These are phyloP conservation scores for Acipenser ruthenus DNA, from an alignment of 2,797 vertebrate genomes.

Conservation along the genomic window DNA sequence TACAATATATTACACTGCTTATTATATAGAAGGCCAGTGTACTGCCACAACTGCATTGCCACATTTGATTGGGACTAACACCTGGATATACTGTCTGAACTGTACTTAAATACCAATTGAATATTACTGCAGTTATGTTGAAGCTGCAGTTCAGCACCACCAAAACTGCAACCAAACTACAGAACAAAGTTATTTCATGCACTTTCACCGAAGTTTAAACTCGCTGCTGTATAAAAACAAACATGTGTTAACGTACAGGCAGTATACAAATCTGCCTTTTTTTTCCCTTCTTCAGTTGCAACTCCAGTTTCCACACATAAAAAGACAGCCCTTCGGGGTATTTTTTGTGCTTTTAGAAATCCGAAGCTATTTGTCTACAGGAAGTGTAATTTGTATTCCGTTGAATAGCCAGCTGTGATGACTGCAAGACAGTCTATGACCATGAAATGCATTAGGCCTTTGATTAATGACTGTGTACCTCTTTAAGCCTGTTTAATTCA, in stretches of 20 bases:
- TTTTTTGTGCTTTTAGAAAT: neutral
- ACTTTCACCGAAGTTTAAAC: neutral
- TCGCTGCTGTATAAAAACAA: neutral
- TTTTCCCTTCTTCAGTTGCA: too few relatives aligned
- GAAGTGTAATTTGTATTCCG: neutral
- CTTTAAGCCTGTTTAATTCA: slow-evolving; percentile 12
- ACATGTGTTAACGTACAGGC: neutral
- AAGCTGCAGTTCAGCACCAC: too few relatives aligned
- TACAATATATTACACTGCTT: too few relatives aligned
- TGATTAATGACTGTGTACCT: neutral
- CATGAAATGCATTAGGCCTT: slow-evolving; percentile 9
- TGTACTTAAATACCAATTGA: too few relatives aligned
- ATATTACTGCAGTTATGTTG: too few relatives aligned
- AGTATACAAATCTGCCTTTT: neutral
- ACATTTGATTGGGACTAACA: too few relatives aligned
- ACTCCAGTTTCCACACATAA: neutral
- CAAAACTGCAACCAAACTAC: too few relatives aligned
- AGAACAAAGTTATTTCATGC: too few relatives aligned
- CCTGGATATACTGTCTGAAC: too few relatives aligned
- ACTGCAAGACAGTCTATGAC: neutral
- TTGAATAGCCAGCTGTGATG: neutral
- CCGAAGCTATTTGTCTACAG: neutral
- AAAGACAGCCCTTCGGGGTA: neutral
- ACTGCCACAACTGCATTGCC: too few relatives aligned
- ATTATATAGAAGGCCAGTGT: too few relatives aligned